Base-by-base conservation (phyloP, 2,888 invertebrate genomes). In the Quadroppia sp. region DNA sequence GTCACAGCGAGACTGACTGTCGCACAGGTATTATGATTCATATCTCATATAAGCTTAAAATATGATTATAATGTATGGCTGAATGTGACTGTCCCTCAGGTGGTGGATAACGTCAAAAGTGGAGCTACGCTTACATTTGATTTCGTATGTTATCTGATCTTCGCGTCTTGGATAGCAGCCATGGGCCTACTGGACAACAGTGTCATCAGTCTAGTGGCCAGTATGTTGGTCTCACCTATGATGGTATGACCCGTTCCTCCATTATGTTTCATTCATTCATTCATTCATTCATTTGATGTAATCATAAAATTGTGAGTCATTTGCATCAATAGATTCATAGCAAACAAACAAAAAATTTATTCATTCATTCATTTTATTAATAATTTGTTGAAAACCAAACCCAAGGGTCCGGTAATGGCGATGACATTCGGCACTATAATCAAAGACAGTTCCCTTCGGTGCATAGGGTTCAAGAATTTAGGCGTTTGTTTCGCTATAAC, bases 221-320 rank as follows among this genome's bases (percentile, higher is more conserved):
- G 90, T 80, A 90, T 91, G 90, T 85, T 91, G 23, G 89, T 91
- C 74, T 90, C 90, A 0, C 90, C 90, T 0, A 84, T 91, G 56
- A 90, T 90, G 90, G 89, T 89, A 79, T 78, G 80, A 74, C 15
- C 13, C 1, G 6, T 3, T 50, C 1, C 20, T 20, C 20, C 15
- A 20, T 4, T 28, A 2, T 6, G 6, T 50, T 17, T 9, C 11
- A 28, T 13, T n/a, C 25, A 64, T 20, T 64, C 32, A 64, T 28
- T 64, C 2, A 30, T 7, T 30, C 13, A 45, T 45, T 45, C 4
- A 36, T 15, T 45, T 15, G 15, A 15, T 11, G 15, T 45, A 45
- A n/a, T n/a, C n/a, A n/a, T n/a, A 45, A 45, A 59, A 59, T 59
- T 30, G 28, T 59, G 32, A 59, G 32, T 30, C 56, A 53, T 23